Evolutionary conservation across 2,797 vertebrate species (phyloP).

Genomic region (Anguilla anguilla): DNA sequence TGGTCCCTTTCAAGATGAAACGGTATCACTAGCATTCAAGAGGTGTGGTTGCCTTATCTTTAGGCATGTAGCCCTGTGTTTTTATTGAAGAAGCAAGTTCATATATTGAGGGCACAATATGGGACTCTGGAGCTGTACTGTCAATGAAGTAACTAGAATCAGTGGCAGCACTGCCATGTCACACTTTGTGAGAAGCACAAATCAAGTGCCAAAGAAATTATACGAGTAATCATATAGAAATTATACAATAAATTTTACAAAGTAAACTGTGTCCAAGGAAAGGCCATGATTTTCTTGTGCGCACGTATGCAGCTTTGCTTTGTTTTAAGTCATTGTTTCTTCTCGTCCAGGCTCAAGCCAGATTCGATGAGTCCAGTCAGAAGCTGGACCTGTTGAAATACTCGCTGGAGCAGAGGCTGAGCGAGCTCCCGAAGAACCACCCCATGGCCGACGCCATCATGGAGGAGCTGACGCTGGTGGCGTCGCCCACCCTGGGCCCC

Average conservation of each 20-base stretch:
- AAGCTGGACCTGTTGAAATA: constrained; percentile 86
- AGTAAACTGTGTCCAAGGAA: neutral
- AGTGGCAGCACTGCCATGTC: neutral
- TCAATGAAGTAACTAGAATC: neutral
- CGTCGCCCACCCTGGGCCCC: constrained; percentile 81
- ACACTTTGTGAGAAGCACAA: neutral
- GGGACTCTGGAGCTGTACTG: neutral
- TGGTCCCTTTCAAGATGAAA: neutral
- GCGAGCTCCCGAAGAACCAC: constrained; percentile 84
- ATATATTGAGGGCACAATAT: neutral
- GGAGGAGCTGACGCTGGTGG: constrained; percentile 81
- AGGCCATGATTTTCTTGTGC: neutral
- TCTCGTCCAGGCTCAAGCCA: constrained; percentile 79
- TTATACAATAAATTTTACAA: no score
- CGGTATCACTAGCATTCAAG: neutral
- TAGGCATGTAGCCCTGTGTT: neutral
- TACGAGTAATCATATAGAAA: no score
- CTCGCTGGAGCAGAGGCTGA: constrained; percentile 86
- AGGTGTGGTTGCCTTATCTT: neutral
- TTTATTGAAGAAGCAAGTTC: neutral
- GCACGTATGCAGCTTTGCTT: neutral
- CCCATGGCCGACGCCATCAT: constrained; percentile 84
- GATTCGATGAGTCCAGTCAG: constrained; percentile 88
- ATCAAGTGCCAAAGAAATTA: neutral
- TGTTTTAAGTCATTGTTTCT: neutral